Evolutionary conservation across 1,140 invertebrate genomes (phyloP).

Genomic region (Lordiphosa collinella): DNA sequence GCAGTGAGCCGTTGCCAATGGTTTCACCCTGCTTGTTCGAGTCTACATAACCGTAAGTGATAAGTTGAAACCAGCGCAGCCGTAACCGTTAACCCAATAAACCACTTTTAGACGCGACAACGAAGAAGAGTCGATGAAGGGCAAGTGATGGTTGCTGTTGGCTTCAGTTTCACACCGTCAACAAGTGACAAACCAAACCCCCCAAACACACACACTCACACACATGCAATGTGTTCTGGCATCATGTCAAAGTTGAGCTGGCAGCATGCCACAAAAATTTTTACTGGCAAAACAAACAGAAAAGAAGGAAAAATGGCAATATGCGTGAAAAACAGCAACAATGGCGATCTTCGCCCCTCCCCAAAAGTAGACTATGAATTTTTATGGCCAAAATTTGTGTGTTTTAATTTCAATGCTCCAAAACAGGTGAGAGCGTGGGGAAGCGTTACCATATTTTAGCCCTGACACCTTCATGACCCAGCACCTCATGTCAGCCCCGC

Average conservation of each 20-base stretch:
- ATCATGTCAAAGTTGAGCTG: conserved; percentile 57
- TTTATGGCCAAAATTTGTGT: conserved; percentile 48
- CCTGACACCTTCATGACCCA: conserved; percentile 45
- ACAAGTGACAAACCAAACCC: conserved; percentile 56
- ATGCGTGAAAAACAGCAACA: conserved; percentile 23
- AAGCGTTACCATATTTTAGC: conserved; percentile 26
- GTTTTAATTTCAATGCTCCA: conserved; percentile 51
- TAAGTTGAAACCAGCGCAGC: conserved; percentile 30
- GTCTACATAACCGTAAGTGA: neutral
- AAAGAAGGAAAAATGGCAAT: conserved; percentile 26
- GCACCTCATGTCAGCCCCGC: conserved; percentile 11
- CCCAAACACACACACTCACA: conserved; percentile 6
- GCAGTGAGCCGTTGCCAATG: too few relatives aligned
- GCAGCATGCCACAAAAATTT: conserved; percentile 67
- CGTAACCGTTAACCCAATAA: conserved; percentile 67
- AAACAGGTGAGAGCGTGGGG: conserved; percentile 1
- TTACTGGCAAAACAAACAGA: conserved; percentile 20
- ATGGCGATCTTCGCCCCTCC: conserved; percentile 4
- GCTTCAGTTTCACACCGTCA: conserved; percentile 70
- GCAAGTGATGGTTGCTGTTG: conserved; percentile 39
- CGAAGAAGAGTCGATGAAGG: conserved; percentile 17
- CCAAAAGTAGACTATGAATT: conserved; percentile 57
- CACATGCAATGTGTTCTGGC: conserved; percentile 24
- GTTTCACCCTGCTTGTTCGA: neutral
- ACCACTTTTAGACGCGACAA: conserved; percentile 55